Base-by-base conservation (phyloP, 2,888 invertebrate species). In the Alloplasta piceator region DNA sequence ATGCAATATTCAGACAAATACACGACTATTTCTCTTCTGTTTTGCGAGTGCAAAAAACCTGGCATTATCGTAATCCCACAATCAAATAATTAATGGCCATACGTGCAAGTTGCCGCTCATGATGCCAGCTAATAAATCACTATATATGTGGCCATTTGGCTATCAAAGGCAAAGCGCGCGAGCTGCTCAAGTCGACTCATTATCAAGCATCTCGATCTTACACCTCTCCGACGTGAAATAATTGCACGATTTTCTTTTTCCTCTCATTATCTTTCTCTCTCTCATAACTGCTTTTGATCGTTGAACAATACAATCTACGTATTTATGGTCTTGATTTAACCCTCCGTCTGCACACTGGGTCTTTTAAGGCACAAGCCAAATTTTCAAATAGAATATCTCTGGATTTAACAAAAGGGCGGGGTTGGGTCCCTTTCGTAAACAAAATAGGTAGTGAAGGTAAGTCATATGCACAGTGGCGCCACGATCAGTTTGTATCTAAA, bases 61-160 rank as follows among this genome's bases (percentile, higher is more conserved):
- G 66, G 77, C 77, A 72, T 77, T 71, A 71, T 75, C 75, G 76
- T 76, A 71, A 75, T 75, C 82, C 72, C 68, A 78, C 72, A 80
- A 83, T 81, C 77, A 71, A 77, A 81, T 83, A 83, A 83, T 83
- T 81, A 83, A 83, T 82, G 83, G 75, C 71, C 73, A 75, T 78
- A 78, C 72, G 58, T 67, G 83, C 26, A 3, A 76, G 83, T 78
- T 75, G 26, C 26, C 74, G 83, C 81, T 75, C 81, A 77, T 78
- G 81, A 81, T 81, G 81, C 81, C 73, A 16, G 77, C 67, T 63
- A 78, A 83, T 83, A 83, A 83, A 83, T 83, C 81, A 83, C 72
- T 5, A 36, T n/a, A 41, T 39, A 52, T 46, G 74, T 41, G 14
- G 60, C 16, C 48, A 55, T 46, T 67, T 60, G 56, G 38, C 64